A percentile compares a stretch with the other conserved stretches of the same genome.
phyloP scores from a whole-genome alignment of 2,113 vertebrate genomes.

The Oceanodroma tethys region DNA sequence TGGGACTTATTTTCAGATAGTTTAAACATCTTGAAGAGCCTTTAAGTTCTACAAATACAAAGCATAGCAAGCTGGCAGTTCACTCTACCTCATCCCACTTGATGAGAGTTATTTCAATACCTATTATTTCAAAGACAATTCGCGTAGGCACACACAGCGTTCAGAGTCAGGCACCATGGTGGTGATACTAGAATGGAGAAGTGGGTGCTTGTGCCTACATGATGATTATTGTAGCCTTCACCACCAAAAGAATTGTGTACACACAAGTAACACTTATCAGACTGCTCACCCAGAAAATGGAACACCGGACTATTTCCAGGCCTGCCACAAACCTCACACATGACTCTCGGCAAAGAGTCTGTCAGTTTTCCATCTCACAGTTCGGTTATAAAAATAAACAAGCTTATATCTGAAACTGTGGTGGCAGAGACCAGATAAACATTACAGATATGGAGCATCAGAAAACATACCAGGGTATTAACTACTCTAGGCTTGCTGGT shows the following conservation, averaged over 20 bases:
- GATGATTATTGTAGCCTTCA: not conserved
- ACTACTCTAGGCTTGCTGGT: not conserved
- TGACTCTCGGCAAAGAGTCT: not conserved
- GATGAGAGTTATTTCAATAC: not conserved
- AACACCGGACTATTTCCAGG: not conserved
- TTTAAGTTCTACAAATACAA: not conserved
- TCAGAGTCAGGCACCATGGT: not conserved
- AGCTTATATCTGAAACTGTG: not conserved
- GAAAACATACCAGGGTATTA: not conserved
- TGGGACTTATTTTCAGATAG: not conserved
- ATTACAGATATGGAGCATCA: not conserved
- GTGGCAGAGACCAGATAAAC: not conserved
- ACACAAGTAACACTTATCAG: not conserved
- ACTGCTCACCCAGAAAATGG: not conserved
- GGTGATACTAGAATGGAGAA: not conserved
- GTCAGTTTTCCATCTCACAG: not conserved
- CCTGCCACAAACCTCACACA: not conserved
- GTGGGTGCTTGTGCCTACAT: not conserved
- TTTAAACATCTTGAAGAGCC: not conserved
- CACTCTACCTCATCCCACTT: not conserved
- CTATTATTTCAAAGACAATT: not conserved
- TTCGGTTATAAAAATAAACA: not conserved
- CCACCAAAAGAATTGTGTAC: not conserved
- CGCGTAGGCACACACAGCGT: not conserved
- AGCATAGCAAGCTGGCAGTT: not conserved